Conservation (phyloP, 2,888 invertebrate genomes). For the Apoda limacodes region DNA sequence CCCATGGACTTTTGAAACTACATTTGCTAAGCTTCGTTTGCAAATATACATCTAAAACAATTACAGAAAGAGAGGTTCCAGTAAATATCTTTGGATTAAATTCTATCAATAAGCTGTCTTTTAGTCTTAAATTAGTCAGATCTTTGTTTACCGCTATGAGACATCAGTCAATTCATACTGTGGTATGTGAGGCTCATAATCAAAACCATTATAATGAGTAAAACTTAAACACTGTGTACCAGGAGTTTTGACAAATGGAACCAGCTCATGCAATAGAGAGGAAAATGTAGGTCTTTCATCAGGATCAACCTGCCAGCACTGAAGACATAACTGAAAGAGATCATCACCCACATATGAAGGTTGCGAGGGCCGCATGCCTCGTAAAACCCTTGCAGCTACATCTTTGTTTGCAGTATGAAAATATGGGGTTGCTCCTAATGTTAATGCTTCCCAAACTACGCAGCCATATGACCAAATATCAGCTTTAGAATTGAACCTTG, state of each 20-base stretch:
- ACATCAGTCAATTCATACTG: conserved; percentile 41
- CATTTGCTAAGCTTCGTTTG: no score
- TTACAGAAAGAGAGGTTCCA: no score
- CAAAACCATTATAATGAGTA: conserved; percentile 56
- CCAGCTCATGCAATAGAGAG: conserved; percentile 63
- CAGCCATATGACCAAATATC: conserved; percentile 89
- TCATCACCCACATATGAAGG: conserved; percentile 81
- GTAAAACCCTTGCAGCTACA: conserved; percentile 74
- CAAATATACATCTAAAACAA: no score
- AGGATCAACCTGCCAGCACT: conserved; percentile 87
- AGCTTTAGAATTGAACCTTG: conserved; percentile 76
- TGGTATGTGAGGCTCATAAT: conserved; percentile 54
- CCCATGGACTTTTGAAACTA: no score
- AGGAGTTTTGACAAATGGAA: conserved; percentile 40
- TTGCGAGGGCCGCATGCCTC: conserved; percentile 80
- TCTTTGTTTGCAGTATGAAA: conserved; percentile 75
- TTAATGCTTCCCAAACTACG: conserved; percentile 84
- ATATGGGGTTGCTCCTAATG: conserved; percentile 84
- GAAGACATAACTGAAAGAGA: conserved; percentile 82
- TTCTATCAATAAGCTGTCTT: no score
- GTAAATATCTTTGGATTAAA: no score
- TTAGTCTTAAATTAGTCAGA: no score
- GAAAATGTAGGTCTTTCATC: conserved; percentile 82
- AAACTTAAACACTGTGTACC: conserved; percentile 50
- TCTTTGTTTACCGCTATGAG: no score